phyloP scores from a whole-genome alignment of 2,888 invertebrate species.

The Eupithecia insigniata region DNA sequence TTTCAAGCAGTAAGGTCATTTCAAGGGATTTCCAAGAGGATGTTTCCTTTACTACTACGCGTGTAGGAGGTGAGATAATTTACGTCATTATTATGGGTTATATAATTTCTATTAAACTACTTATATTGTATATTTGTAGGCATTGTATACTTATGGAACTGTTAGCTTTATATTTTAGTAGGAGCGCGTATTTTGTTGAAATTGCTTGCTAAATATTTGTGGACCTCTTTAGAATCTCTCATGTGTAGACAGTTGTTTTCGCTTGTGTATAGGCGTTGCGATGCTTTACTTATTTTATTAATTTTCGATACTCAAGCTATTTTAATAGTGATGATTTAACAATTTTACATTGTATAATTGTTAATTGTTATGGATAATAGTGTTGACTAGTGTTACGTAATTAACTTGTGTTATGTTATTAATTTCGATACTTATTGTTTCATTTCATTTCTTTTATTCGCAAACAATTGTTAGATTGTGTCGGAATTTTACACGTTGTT shows the following conservation, averaged over 20 bases:
- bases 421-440: background rate
- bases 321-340: background rate
- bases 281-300: background rate
- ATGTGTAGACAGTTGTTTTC: background rate
- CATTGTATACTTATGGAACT: background rate
- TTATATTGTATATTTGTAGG: background rate
- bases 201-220: background rate
- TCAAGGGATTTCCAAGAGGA: slow-evolving; percentile 19
- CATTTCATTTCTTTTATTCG: too few relatives aligned
- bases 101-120: background rate
- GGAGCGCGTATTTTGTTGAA: background rate
- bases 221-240: background rate
- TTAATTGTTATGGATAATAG: background rate
- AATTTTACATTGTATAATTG: background rate
- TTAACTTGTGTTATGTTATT: too few relatives aligned
- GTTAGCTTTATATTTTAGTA: background rate
- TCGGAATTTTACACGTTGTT: too few relatives aligned
- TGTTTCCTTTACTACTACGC: slow-evolving; percentile 13
- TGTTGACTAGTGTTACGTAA: background rate
- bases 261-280: background rate
- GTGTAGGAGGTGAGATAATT: slow-evolving; percentile 16
- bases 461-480: too few relatives aligned
- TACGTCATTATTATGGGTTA: slow-evolving; percentile 12
- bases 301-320: background rate
- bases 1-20: slow-evolving; percentile 10